Conservation (phyloP, 2,797 vertebrate genomes). For the Coregonus ussuriensis region DNA sequence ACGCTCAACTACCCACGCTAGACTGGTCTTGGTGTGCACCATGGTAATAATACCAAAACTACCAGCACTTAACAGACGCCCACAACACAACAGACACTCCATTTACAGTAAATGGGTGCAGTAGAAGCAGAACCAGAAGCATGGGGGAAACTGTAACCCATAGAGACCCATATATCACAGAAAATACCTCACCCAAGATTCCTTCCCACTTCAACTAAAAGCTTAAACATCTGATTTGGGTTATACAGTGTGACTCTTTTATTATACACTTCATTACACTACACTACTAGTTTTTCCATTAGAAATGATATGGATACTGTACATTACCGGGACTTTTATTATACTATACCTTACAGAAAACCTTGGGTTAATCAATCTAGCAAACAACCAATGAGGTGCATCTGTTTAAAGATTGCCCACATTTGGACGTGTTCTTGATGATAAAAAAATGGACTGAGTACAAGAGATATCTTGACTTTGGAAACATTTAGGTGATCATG, state of each 20-base stretch:
- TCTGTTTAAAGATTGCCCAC: background rate
- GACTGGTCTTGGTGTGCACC: conserved; percentile 67
- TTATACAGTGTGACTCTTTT: background rate
- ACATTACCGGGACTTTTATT: background rate
- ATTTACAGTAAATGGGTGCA: conserved; percentile 79
- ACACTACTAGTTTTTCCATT: background rate
- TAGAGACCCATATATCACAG: background rate
- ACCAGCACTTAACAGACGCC: conserved; percentile 66
- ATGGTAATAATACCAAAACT: conserved; percentile 56
- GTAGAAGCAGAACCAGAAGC: conserved; percentile 41
- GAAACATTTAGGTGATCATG: background rate
- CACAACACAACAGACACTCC: conserved; percentile 61
- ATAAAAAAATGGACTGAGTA: background rate
- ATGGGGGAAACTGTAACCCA: background rate
- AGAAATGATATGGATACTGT: background rate
- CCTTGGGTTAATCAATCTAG: background rate
- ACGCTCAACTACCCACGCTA: conserved; percentile 70
- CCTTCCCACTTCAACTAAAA: background rate
- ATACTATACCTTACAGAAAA: background rate
- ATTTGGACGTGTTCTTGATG: background rate
- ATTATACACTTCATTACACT: background rate
- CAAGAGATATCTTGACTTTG: background rate
- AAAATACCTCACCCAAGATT: background rate
- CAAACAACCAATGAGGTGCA: background rate
- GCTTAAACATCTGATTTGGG: background rate